A percentile compares a stretch with the other conserved stretches of the same genome.
These are phyloP conservation scores for Liodrosophila aerea DNA, from an alignment of 2,888 invertebrate species.

Conservation along the genomic window DNA sequence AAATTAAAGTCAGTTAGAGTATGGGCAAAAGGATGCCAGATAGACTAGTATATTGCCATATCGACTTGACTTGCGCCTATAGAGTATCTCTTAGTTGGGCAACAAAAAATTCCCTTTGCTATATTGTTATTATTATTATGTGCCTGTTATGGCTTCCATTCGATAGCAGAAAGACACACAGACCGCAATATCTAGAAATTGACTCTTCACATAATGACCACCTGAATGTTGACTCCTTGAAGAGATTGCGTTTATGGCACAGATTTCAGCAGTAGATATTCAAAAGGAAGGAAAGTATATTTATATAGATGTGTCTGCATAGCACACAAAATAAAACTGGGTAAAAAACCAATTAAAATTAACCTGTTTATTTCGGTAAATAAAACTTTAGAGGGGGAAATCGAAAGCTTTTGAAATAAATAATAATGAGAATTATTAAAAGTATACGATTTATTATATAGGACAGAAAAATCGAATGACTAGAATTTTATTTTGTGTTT, in stretches of 20 bases:
- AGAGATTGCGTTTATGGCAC: slow-evolving; percentile 23
- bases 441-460: no score
- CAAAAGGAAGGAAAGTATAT: slow-evolving; percentile 4
- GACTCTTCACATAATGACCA: slow-evolving; percentile 56
- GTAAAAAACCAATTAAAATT: slow-evolving; percentile 15
- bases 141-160: slow-evolving; percentile 46
- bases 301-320: slow-evolving; percentile 2
- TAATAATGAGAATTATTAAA: no score
- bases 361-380: no score
- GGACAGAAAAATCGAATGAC: no score
- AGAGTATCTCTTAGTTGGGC: slow-evolving; percentile 10
- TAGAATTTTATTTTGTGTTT: no score
- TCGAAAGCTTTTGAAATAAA: no score
- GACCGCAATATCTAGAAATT: slow-evolving; percentile 51
- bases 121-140: slow-evolving; percentile 51
- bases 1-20: no score
- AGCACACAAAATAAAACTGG: neutral
- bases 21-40: no score
- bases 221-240: slow-evolving; percentile 33
- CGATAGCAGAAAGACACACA: slow-evolving; percentile 43
- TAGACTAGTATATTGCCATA: no score
- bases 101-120: neutral
- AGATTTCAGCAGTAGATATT: slow-evolving; percentile 36
- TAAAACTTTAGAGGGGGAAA: no score
- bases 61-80: neutral